Percentiles rank a stretch among this genome's conserved stretches.
Evolutionary conservation across 2,113 vertebrate species (phyloP).

Genomic region (Onychostoma macrolepis): DNA sequence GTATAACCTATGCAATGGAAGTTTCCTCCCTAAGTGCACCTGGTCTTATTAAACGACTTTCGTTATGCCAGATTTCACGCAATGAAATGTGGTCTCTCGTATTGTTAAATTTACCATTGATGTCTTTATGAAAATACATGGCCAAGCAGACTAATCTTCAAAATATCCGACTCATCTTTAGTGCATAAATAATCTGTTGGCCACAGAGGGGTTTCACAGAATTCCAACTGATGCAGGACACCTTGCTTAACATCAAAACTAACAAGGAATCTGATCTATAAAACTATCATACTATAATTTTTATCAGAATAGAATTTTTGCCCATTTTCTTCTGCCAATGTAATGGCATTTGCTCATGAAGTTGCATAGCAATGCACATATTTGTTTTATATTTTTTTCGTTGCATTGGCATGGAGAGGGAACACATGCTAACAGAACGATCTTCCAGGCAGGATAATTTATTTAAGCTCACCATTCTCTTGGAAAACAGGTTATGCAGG

Average conservation of each 20-base stretch:
- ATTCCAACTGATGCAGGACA: neutral
- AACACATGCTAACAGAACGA: slow-evolving; percentile 53
- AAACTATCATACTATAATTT: neutral
- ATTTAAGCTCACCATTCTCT: slow-evolving; percentile 59
- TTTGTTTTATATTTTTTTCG: neutral
- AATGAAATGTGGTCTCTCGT: neutral
- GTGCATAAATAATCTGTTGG: neutral
- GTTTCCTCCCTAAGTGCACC: neutral
- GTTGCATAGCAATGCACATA: slow-evolving; percentile 19
- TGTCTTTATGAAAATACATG: neutral
- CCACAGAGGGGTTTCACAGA: neutral
- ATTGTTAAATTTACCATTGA: neutral
- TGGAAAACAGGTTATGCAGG: slow-evolving; percentile 65
- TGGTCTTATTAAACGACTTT: neutral
- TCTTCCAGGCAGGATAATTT: slow-evolving; percentile 36
- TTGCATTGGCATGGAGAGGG: slow-evolving; percentile 31
- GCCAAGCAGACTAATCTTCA: neutral
- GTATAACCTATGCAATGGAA: neutral
- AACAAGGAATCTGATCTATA: neutral
- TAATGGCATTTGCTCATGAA: neutral
- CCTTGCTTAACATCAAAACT: neutral
- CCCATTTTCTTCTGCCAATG: neutral
- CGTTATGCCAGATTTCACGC: neutral
- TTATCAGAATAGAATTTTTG: neutral
- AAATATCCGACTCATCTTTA: neutral